phyloP scores from a whole-genome alignment of 2,888 invertebrate species.

The Osmoderma eremita region DNA sequence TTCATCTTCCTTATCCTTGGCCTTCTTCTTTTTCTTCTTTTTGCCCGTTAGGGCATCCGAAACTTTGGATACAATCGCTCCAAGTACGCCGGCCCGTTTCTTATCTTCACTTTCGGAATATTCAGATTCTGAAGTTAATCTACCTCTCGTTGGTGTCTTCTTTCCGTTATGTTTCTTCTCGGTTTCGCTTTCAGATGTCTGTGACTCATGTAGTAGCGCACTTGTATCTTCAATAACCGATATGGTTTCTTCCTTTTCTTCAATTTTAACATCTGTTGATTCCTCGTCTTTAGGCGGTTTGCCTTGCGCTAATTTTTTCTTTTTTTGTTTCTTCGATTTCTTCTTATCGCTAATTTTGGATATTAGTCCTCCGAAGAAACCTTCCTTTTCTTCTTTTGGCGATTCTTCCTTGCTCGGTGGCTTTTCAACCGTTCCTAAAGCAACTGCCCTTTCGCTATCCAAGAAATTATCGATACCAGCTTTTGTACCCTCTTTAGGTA shows the following conservation, averaged over 20 bases:
- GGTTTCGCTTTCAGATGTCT: conserved; percentile 31
- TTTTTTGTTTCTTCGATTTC: conserved; percentile 48
- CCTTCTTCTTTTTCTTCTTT: conserved; percentile 37
- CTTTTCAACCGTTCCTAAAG: conserved; percentile 21
- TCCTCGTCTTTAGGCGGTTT: not conserved
- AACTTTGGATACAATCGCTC: conserved; percentile 39
- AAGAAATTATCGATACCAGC: conserved; percentile 33
- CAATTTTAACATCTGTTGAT: not conserved
- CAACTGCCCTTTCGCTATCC: conserved; percentile 26
- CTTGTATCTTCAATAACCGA: not conserved
- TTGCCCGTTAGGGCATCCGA: conserved; percentile 39
- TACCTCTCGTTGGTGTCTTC: conserved; percentile 39
- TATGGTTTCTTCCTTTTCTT: conserved; percentile 30
- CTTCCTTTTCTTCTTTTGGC: conserved; percentile 46
- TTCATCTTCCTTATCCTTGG: conserved; percentile 9
- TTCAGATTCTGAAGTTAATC: conserved; percentile 43
- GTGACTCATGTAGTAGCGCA: conserved; percentile 13
- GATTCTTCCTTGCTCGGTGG: conserved; percentile 9
- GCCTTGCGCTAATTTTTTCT: conserved; percentile 34
- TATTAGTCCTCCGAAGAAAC: conserved; percentile 51
- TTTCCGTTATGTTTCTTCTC: conserved; percentile 28
- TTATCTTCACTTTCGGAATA: conserved; percentile 38
- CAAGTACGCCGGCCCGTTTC: conserved; percentile 43
- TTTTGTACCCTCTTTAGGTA: conserved; percentile 25
- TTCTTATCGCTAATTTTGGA: conserved; percentile 50